phyloP scores from a whole-genome alignment of 2,888 invertebrate species.

The Ochropacha duplaris region DNA sequence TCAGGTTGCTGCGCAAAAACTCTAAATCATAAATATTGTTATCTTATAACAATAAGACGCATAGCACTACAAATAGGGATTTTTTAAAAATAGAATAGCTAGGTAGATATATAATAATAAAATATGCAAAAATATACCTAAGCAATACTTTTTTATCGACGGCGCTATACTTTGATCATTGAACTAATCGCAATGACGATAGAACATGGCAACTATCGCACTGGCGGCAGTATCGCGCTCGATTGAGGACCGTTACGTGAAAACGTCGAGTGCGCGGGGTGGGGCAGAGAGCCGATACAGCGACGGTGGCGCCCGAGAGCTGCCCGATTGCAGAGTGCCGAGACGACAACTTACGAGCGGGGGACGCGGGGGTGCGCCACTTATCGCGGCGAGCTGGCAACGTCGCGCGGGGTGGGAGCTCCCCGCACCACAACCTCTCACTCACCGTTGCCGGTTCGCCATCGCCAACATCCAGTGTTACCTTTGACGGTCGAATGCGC shows the following conservation, averaged over 20 bases:
- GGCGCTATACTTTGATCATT: slow-evolving; percentile 51
- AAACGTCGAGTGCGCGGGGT: slow-evolving; percentile 77
- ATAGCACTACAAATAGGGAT: too few relatives aligned
- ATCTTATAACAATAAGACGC: too few relatives aligned
- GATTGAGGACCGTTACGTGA: slow-evolving; percentile 83
- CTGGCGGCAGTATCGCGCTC: slow-evolving; percentile 80
- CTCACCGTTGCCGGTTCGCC: slow-evolving; percentile 84
- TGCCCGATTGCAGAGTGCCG: slow-evolving; percentile 75
- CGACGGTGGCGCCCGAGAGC: slow-evolving; percentile 76
- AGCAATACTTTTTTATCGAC: slow-evolving; percentile 25
- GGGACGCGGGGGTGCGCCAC: slow-evolving; percentile 82
- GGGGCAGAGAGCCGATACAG: slow-evolving; percentile 71
- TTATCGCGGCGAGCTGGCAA: slow-evolving; percentile 82
- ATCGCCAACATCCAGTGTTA: slow-evolving; percentile 83
- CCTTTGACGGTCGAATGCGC: slow-evolving; percentile 83
- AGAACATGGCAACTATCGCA: slow-evolving; percentile 67
- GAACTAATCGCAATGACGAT: slow-evolving; percentile 56
- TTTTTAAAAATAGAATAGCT: too few relatives aligned
- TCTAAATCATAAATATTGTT: slow-evolving; percentile 47
- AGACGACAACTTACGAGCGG: slow-evolving; percentile 74
- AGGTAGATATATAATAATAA: too few relatives aligned
- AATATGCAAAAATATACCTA: not conserved
- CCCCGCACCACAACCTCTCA: slow-evolving; percentile 83
- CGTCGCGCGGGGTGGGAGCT: slow-evolving; percentile 80
- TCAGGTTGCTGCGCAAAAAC: slow-evolving; percentile 62